Percentiles rank a stretch among this genome's conserved stretches.
Conservation (phyloP, 1,140 invertebrate genomes). For the Zaprionus kolodkinae region DNA sequence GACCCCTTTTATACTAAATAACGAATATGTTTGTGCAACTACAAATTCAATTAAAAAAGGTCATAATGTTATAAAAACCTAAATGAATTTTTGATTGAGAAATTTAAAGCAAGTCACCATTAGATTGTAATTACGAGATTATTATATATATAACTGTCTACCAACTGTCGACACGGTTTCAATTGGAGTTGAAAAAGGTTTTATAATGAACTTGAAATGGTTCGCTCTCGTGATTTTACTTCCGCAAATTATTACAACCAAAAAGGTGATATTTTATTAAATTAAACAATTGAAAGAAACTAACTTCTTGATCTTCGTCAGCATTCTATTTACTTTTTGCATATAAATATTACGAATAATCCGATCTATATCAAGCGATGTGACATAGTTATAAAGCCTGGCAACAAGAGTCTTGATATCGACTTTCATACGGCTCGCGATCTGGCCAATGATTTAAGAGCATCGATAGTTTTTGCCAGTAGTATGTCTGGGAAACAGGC, state of each 20-base stretch:
- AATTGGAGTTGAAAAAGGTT: neutral
- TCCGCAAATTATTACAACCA: neutral
- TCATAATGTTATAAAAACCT: neutral
- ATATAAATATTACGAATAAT: neutral
- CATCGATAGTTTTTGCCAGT: neutral
- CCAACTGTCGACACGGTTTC: neutral
- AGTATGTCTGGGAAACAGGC: neutral
- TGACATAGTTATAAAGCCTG: neutral
- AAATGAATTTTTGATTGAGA: neutral
- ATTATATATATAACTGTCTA: conserved; percentile 14
- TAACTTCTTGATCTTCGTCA: neutral
- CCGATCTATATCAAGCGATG: neutral
- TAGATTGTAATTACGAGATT: conserved; percentile 12
- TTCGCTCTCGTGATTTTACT: neutral
- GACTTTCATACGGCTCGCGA: neutral
- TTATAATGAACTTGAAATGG: conserved; percentile 2
- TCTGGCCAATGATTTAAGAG: neutral
- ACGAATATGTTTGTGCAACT: neutral
- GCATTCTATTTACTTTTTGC: conserved; percentile 2
- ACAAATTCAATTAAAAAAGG: neutral
- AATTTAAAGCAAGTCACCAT: neutral
- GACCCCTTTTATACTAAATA: no score
- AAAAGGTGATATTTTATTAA: conserved; percentile 1
- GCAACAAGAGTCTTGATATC: neutral
- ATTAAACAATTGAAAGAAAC: neutral